Conservation (phyloP, 37 sponge, comb jelly and placozoan genomes). For the Mnemiopsis leidyi region DNA sequence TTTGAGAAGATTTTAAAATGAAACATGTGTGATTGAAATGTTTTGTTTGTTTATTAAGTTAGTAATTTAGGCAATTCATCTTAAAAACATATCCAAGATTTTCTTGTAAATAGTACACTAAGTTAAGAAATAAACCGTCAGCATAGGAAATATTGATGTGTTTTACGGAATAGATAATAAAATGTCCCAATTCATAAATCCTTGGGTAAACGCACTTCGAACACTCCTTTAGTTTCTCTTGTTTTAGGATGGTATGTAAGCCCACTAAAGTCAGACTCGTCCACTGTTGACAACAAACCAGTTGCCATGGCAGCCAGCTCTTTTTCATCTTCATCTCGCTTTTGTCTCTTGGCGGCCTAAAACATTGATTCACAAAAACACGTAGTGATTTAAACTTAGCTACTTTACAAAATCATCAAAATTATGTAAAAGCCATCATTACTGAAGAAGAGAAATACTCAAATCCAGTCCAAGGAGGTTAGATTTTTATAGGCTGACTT, state of each 20-base stretch:
- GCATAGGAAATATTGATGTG: no score
- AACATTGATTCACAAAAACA: not conserved
- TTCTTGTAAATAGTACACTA: no score
- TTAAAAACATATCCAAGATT: no score
- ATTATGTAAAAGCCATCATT: not conserved
- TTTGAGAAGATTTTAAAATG: no score
- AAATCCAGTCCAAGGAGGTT: constrained; percentile 6
- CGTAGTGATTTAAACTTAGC: not conserved
- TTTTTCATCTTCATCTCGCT: constrained; percentile 59
- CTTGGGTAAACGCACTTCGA: not conserved
- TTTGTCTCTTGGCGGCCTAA: constrained; percentile 58
- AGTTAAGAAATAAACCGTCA: no score
- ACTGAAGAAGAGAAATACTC: not conserved
- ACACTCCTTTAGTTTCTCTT: constrained; percentile 64
- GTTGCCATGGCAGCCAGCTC: constrained; percentile 30
- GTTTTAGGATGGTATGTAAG: constrained; percentile 44
- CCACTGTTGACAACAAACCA: constrained; percentile 55
- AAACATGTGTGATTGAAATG: no score
- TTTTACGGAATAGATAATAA: no score
- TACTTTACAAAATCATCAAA: not conserved
- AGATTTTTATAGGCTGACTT: not conserved
- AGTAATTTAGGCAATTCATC: no score
- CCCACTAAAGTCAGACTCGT: constrained; percentile 51
- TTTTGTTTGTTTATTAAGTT: no score
- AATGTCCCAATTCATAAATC: no score